Conservation (phyloP, 2,888 invertebrate genomes). For the Himalopsyche kuldschensis region DNA sequence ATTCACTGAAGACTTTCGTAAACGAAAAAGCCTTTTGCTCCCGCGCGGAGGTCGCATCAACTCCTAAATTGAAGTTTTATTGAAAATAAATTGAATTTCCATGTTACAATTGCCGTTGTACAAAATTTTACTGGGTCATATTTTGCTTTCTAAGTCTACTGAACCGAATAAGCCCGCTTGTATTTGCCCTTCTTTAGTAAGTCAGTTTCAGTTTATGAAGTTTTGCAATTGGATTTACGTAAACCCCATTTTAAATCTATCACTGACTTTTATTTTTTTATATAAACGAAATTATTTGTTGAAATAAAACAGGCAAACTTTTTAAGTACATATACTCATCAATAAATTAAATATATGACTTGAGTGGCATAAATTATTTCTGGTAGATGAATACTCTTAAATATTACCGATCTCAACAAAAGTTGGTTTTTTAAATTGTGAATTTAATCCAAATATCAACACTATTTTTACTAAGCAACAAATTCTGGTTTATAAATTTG, state of each 20-base stretch:
- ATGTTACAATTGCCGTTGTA: conserved; percentile 25
- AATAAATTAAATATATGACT: no score
- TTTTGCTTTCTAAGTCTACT: conserved; percentile 8
- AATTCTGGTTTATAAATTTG: no score
- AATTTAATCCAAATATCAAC: no score
- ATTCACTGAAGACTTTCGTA: conserved; percentile 4
- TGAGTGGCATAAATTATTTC: no score
- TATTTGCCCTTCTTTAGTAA: background rate
- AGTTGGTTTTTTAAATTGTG: no score
- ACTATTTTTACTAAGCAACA: no score
- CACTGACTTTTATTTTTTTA: background rate
- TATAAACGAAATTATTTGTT: background rate
- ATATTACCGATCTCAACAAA: no score
- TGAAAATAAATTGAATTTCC: conserved; percentile 38
- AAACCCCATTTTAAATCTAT: background rate
- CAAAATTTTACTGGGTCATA: conserved; percentile 19
- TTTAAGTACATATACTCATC: no score
- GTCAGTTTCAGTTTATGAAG: background rate
- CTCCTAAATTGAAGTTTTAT: conserved; percentile 38
- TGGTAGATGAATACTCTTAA: no score
- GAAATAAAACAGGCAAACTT: no score
- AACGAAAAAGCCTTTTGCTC: conserved; percentile 19
- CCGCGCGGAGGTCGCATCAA: conserved; percentile 22
- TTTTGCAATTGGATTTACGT: background rate
- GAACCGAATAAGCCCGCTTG: background rate